phyloP scores from a whole-genome alignment of 2,113 vertebrate species.

The Hypocryptadius cinnamomeus region DNA sequence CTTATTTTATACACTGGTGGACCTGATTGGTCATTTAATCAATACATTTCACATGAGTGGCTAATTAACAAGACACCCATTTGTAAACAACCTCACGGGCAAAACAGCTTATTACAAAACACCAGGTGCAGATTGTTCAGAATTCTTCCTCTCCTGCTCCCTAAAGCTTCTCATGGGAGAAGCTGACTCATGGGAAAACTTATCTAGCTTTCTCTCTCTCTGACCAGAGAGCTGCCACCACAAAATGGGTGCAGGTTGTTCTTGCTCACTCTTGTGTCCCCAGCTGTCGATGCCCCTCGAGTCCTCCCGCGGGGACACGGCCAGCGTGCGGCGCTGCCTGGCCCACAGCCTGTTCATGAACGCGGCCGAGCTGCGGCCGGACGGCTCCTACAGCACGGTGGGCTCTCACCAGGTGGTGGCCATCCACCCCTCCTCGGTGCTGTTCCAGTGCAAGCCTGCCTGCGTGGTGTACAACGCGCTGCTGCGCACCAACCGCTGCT shows the following conservation, averaged over 20 bases:
- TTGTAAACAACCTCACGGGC: too few species aligned
- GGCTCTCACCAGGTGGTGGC: conserved; percentile 83
- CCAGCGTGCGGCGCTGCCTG: conserved; percentile 84
- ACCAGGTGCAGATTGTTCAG: too few species aligned
- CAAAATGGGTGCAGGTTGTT: neutral
- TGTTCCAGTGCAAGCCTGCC: conserved; percentile 88
- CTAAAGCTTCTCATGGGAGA: too few species aligned
- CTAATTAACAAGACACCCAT: too few species aligned
- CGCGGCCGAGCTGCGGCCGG: conserved; percentile 85
- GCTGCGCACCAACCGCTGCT: conserved; percentile 88
- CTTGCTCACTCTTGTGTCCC: neutral
- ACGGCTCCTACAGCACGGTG: conserved; percentile 83
- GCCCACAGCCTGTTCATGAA: conserved; percentile 90
- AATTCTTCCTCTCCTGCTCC: too few species aligned
- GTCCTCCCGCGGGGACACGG: conserved; percentile 76
- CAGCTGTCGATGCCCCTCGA: conserved; percentile 84
- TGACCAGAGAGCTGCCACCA: too few species aligned
- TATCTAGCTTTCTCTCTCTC: too few species aligned
- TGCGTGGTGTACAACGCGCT: conserved; percentile 88
- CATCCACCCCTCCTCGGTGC: conserved; percentile 92
- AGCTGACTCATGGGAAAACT: too few species aligned
- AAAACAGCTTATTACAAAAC: too few species aligned
- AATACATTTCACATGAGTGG: too few species aligned
- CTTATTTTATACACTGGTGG: too few species aligned
- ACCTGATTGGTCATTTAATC: too few species aligned